Conservation (phyloP, 2,797 vertebrate species). For the Denticeps clupeoides region DNA sequence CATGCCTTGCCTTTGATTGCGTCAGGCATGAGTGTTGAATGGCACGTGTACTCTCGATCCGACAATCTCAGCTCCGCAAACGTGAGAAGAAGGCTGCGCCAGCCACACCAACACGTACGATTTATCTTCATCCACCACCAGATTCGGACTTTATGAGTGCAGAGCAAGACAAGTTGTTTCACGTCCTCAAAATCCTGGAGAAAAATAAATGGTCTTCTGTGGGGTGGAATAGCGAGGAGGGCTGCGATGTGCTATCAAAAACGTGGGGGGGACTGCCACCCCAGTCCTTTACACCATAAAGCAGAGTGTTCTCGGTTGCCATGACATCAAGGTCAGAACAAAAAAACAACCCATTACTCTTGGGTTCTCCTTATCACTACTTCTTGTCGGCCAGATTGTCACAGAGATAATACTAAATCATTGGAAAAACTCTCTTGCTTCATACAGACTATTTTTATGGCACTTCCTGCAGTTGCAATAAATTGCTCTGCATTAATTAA, state of each 20-base stretch:
- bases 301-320: conserved; percentile 34
- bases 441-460: too few relatives aligned
- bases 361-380: conserved; percentile 30
- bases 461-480: too few relatives aligned
- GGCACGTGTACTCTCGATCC: conserved; percentile 42
- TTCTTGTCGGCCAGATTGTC: conserved; percentile 12
- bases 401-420: too few relatives aligned
- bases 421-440: too few relatives aligned
- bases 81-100: conserved; percentile 1
- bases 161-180: conserved; percentile 1
- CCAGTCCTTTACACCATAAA: conserved; percentile 24
- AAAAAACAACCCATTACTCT: conserved; percentile 39
- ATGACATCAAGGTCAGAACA: conserved; percentile 42
- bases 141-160: conserved; percentile 9
- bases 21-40: conserved; percentile 37
- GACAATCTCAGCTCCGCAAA: conserved; percentile 36
- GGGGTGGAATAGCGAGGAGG: background rate
- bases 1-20: conserved; percentile 45
- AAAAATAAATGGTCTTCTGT: conserved; percentile 1
- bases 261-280: conserved; percentile 10
- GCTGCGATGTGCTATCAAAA: background rate
- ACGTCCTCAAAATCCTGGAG: background rate
- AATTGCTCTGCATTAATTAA: too few relatives aligned
- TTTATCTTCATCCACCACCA: conserved; percentile 33
- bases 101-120: conserved; percentile 10